These are phyloP conservation scores for Paracanthobrama guichenoti DNA, from an alignment of 2,113 vertebrate genomes.

Conservation along the genomic window DNA sequence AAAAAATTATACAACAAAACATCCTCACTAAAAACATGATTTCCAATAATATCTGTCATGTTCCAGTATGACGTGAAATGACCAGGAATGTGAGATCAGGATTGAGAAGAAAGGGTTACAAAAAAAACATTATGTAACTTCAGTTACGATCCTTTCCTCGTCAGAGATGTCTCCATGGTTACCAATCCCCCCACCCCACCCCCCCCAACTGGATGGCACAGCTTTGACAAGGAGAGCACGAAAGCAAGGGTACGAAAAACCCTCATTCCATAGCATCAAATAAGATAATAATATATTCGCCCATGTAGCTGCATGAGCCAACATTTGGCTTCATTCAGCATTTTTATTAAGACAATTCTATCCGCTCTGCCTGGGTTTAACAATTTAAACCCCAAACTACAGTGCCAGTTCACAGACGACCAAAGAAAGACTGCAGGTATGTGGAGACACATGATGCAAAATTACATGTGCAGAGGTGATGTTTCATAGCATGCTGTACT, in stretches of 20 bases:
- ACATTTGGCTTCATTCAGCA: neutral
- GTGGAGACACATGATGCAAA: conserved; percentile 21
- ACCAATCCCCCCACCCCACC: conserved; percentile 61
- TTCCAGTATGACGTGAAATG: neutral
- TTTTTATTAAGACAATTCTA: too few relatives aligned
- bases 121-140: conserved; percentile 49
- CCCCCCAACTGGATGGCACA: conserved; percentile 66
- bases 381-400: conserved; percentile 16
- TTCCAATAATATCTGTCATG: neutral
- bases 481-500: neutral
- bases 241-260: conserved; percentile 45
- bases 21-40: neutral
- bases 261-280: conserved; percentile 61
- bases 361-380: neutral
- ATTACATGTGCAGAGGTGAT: conserved; percentile 1
- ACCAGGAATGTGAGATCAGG: neutral
- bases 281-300: conserved; percentile 5
- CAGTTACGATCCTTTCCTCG: conserved; percentile 24
- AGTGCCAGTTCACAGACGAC: conserved; percentile 20
- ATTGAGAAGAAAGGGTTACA: conserved; percentile 22
- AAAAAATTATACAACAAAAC: neutral
- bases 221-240: conserved; percentile 50
- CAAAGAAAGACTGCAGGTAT: conserved; percentile 66
- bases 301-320: conserved; percentile 6
- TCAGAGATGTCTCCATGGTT: conserved; percentile 69